Percentiles rank a stretch among this genome's conserved stretches.
Evolutionary conservation across 1,140 invertebrate genomes (phyloP).

Genomic region (Lordiphosa mommai): DNA sequence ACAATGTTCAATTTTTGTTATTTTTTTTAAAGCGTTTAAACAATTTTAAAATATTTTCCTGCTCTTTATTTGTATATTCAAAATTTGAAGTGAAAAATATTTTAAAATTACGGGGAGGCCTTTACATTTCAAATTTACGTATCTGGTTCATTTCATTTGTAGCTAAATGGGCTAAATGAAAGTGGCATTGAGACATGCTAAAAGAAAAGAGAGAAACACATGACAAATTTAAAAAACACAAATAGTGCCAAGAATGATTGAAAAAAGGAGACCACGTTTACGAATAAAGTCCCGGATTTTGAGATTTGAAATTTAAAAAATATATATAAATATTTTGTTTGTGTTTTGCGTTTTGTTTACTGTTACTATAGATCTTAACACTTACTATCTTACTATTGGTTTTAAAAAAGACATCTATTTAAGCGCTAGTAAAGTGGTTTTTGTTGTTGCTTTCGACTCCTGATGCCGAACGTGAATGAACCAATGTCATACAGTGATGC

Average conservation of each 20-base stretch:
- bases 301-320: conserved; percentile 59
- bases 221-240: conserved; percentile 34
- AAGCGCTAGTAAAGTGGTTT: conserved; percentile 72
- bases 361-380: conserved; percentile 61
- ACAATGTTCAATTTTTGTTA: conserved; percentile 45
- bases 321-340: conserved; percentile 66
- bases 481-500: conserved; percentile 60
- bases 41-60: conserved; percentile 41
- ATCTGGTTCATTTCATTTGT: conserved; percentile 69
- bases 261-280: background rate
- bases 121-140: conserved; percentile 68
- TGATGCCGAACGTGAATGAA: conserved; percentile 23
- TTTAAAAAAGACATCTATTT: conserved; percentile 65
- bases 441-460: conserved; percentile 45
- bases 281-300: conserved; percentile 28
- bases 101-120: conserved; percentile 50
- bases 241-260: conserved; percentile 31
- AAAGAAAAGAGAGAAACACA: conserved; percentile 24
- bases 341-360: conserved; percentile 63
- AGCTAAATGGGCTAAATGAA: conserved; percentile 30
- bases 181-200: conserved; percentile 14
- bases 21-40: conserved; percentile 53
- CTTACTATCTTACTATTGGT: conserved; percentile 70
- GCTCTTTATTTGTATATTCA: conserved; percentile 31
- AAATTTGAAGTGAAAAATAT: conserved; percentile 45